Percentiles rank a stretch among this genome's conserved stretches.
These are phyloP conservation scores for Triplophysa dalaica DNA, from an alignment of 2,113 vertebrate species.

Conservation along the genomic window DNA sequence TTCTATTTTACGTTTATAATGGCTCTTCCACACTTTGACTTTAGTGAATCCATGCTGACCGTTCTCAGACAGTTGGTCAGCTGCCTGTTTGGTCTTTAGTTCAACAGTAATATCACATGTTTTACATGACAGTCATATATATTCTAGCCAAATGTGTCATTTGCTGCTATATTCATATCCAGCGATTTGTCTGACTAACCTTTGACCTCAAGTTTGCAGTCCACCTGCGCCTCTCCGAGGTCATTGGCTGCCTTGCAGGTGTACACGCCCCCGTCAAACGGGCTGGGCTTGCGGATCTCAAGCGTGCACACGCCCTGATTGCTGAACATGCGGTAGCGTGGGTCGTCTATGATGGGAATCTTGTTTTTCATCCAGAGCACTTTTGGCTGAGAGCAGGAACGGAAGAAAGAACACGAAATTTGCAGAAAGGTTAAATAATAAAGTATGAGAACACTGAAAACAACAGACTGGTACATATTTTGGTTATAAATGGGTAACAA, in stretches of 20 bases:
- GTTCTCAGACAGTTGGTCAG: no score
- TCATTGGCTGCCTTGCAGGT: conserved; percentile 88
- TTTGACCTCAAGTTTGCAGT: conserved; percentile 98
- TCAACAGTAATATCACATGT: not conserved
- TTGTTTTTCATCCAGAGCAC: conserved; percentile 99
- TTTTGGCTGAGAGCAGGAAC: conserved; percentile 79
- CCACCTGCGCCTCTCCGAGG: conserved; percentile 89
- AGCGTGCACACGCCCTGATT: conserved; percentile 95
- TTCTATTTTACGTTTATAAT: no score
- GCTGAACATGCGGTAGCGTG: conserved; percentile 94
- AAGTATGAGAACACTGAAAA: not conserved
- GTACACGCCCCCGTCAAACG: conserved; percentile 93
- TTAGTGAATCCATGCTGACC: no score
- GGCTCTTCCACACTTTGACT: no score
- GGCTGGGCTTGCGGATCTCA: conserved; percentile 95
- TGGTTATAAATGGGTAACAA: no score
- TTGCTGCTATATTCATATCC: not conserved
- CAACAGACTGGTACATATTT: no score
- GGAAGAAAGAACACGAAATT: not conserved
- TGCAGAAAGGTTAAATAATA: not conserved
- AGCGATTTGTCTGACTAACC: conserved; percentile 73
- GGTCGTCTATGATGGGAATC: conserved; percentile 87
- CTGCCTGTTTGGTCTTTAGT: not conserved
- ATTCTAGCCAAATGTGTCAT: not conserved
- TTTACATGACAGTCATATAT: not conserved